These are phyloP conservation scores for Graphium colonna DNA, from an alignment of 2,888 invertebrate species.

Conservation along the genomic window DNA sequence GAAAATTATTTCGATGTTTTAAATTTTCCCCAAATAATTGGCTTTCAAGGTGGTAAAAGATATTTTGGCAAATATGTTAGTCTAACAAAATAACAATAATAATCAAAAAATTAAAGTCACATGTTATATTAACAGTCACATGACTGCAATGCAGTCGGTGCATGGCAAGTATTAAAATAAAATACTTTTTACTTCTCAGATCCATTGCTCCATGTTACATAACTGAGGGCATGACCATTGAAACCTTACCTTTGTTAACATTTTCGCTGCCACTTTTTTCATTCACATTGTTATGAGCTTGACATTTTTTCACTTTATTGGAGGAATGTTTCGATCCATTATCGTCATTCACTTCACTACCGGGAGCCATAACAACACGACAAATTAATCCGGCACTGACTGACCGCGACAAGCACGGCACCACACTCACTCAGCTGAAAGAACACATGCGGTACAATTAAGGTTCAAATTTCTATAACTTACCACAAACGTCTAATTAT, in stretches of 20 bases:
- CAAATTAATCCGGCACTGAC: conserved; percentile 72
- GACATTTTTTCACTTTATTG: conserved; percentile 76
- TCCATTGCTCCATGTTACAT: conserved; percentile 68
- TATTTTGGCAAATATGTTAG: not conserved
- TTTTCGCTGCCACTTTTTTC: conserved; percentile 64
- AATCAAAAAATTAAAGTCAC: conserved; percentile 41
- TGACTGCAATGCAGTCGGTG: conserved; percentile 50
- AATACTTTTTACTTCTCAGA: conserved; percentile 42
- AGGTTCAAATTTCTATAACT: conserved; percentile 70
- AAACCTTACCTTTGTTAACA: conserved; percentile 71
- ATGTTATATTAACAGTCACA: conserved; percentile 61
- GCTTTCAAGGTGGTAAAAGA: no score
- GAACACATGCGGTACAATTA: conserved; percentile 75
- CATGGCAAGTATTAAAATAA: conserved; percentile 35
- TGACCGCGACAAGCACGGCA: conserved; percentile 74
- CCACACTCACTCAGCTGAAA: conserved; percentile 71
- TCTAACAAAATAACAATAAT: no score
- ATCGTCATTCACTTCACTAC: conserved; percentile 80
- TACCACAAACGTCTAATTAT: conserved; percentile 34
- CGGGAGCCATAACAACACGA: conserved; percentile 81
- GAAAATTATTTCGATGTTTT: not conserved
- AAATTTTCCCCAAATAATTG: no score
- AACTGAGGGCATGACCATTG: conserved; percentile 68
- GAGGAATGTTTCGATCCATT: conserved; percentile 68
- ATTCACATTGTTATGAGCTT: conserved; percentile 61